phyloP scores from a whole-genome alignment of 2,888 invertebrate species.

The Chrysolina haemoptera region DNA sequence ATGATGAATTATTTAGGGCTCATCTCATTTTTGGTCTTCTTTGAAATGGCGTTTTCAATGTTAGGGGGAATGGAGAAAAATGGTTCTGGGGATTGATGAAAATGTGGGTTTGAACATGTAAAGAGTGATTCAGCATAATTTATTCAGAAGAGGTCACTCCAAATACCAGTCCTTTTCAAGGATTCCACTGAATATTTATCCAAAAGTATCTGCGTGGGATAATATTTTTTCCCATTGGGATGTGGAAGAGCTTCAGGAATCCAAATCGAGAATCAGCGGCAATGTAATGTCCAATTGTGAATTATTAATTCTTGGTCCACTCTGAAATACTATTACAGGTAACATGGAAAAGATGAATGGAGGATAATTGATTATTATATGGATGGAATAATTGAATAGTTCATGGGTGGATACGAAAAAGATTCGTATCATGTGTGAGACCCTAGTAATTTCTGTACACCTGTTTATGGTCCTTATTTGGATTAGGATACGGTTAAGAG shows the following conservation, averaged over 20 bases:
- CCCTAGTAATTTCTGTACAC: no score
- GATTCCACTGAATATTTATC: background rate
- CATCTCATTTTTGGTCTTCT: slow-evolving; percentile 31
- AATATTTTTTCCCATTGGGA: background rate
- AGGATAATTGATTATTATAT: background rate
- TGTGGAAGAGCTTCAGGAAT: no score
- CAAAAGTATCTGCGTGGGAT: background rate
- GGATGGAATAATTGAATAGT: background rate
- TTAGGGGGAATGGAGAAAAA: slow-evolving; percentile 35
- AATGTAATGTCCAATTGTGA: no score
- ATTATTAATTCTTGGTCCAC: no score
- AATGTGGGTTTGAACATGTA: slow-evolving; percentile 16
- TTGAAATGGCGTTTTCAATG: background rate
- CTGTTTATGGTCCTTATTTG: no score
- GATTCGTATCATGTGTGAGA: no score
- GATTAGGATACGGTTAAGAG: no score
- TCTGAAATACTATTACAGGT: no score
- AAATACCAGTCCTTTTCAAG: background rate
- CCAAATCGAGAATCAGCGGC: no score
- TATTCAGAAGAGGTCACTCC: slow-evolving; percentile 2
- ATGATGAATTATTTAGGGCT: slow-evolving; percentile 48
- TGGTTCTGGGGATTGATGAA: slow-evolving; percentile 32
- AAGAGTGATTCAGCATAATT: background rate
- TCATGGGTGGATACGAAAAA: no score
- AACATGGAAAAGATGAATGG: no score